Evolutionary conservation across 2,797 vertebrate genomes (phyloP), one percentile per base, ranked within the genome.

Genomic region (Podargus strigoides): DNA sequence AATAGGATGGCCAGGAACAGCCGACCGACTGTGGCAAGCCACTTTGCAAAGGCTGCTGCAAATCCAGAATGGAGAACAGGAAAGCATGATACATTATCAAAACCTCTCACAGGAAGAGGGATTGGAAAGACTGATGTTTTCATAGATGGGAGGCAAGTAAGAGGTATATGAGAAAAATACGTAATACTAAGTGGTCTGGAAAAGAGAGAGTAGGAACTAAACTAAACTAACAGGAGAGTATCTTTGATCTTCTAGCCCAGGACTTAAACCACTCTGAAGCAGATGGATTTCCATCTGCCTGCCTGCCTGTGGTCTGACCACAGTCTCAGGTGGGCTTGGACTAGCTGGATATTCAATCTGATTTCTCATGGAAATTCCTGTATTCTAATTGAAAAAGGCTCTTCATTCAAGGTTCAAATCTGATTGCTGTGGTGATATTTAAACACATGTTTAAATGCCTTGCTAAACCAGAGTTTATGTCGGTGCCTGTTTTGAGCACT

Each of bases 361-460:
- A 72, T 88, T 91, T 80, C 55, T 80, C 41, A 47, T 18, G 53
- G 44, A 85, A 63, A 77, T 46, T 89, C 28, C 47, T 63, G 7
- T 67, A 21, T 83, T 91, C 32, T 80, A 58, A 53, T 12, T 64
- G 52, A 81, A 67, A 19, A 68, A 53, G 32, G 16, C 21, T 77
- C 28, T 91, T 83, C 56, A 58, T 67, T 85, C 73, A 87, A 59
- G 14, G 20, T 77, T 78, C 46, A 78, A 32, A 37, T 67, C 34
- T 84, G 44, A 63, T 68, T 74, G 32, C 69, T 78, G 49, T 0
- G 1, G 22, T 78, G 37, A 52, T 81, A 75, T 58, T 72, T 56
- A 64, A 78, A 74, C 10, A 28, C 16, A 30, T 4, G 13, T 58
- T 83, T 88, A 80, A 87, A 60, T 49, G 32, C 27, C 68, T 73